A percentile compares a stretch with the other conserved stretches of the same genome.
These are phyloP conservation scores for Spodoptera frugiperda DNA, from an alignment of 1,140 invertebrate species.

Conservation along the genomic window DNA sequence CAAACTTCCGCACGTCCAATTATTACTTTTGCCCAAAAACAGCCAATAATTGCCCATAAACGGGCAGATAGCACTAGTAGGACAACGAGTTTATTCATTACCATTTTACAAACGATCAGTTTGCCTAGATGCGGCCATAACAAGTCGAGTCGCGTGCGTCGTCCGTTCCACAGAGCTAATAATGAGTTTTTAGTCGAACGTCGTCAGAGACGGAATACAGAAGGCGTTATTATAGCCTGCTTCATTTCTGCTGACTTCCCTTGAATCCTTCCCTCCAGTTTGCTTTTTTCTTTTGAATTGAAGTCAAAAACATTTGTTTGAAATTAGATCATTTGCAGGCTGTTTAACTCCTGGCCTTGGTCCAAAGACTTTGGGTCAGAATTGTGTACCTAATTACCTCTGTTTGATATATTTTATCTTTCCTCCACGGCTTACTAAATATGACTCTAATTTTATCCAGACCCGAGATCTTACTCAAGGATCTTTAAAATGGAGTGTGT, in stretches of 20 bases:
- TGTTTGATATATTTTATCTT: no score
- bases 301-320: no score
- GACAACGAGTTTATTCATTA: constrained; percentile 31
- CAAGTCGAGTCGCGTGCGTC: constrained; percentile 31
- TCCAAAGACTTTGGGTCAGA: no score
- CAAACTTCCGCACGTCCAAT: background rate
- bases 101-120: constrained; percentile 31
- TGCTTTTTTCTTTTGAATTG: no score
- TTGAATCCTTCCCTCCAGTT: background rate
- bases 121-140: constrained; percentile 30
- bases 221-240: constrained; percentile 19
- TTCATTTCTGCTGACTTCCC: background rate
- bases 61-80: background rate
- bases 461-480: no score
- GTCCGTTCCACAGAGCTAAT: constrained; percentile 35
- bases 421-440: no score
- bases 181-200: constrained; percentile 45
- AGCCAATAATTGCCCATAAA: constrained; percentile 14
- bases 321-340: no score
- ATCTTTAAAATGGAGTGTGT: no score
- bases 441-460: no score
- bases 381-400: no score
- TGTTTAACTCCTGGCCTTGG: no score
- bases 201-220: constrained; percentile 38
- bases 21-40: constrained; percentile 16